Percentiles rank a stretch among this genome's conserved stretches.
These are phyloP conservation scores for Heliopora coerulea DNA, from an alignment of 92 coral and sea anemone genomes.

Conservation along the genomic window DNA sequence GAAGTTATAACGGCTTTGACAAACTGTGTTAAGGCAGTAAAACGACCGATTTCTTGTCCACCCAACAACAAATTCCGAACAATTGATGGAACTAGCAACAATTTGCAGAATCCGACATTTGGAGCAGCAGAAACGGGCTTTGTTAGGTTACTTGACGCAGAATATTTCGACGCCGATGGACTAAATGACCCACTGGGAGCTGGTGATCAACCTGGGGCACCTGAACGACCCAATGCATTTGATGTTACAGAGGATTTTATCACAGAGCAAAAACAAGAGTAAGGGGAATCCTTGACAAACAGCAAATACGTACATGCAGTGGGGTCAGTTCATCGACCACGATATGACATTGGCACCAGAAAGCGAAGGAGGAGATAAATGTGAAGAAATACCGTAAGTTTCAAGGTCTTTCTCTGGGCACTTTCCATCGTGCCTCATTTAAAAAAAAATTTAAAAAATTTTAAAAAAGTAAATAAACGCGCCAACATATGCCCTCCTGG, in stretches of 20 bases:
- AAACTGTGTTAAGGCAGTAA: neutral
- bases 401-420: neutral
- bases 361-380: constrained; percentile 12
- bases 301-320: constrained; percentile 29
- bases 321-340: constrained; percentile 26
- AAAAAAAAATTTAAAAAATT: neutral
- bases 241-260: constrained; percentile 19
- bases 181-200: constrained; percentile 14
- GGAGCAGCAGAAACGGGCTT: constrained; percentile 4
- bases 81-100: constrained; percentile 30
- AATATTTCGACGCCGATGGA: constrained; percentile 22
- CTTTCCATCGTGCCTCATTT: neutral
- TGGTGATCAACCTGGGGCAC: constrained; percentile 1
- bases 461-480: too few relatives aligned
- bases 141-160: neutral
- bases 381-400: constrained; percentile 16
- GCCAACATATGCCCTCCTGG: too few relatives aligned
- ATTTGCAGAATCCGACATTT: constrained; percentile 11
- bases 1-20: neutral
- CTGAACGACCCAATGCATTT: constrained; percentile 12
- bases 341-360: constrained; percentile 12
- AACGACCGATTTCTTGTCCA: neutral
- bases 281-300: neutral
- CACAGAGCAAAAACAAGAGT: neutral
- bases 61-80: constrained; percentile 24